Evolutionary conservation across 2,113 vertebrate species (phyloP), one percentile per base, ranked within the genome.

Genomic region (Henicopernis longicauda): DNA sequence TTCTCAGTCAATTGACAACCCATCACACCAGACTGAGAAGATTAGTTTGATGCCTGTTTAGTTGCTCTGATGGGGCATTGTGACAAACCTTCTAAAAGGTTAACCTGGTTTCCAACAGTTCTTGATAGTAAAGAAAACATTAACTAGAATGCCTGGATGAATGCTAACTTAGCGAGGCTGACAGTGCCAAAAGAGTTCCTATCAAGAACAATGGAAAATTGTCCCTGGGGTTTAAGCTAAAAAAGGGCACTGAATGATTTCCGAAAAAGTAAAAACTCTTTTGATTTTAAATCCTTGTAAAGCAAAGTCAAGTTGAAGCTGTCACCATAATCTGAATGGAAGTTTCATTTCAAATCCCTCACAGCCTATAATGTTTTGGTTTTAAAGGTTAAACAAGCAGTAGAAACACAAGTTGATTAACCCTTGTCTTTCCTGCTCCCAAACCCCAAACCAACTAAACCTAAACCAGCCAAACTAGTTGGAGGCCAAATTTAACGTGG

Each of bases 371-470:
- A 86, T 26, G 71, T 96, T 97, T 92, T 93, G 70, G 94, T 93
- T 97, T 93, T 93, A 96, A 98, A 98, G 97, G 97, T 98, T 98
- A 98, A 97, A 97, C 54, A 96, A 97, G 82, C 86, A 78, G 80
- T 54, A 88, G 77, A 84, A 89, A 83, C 77, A 91, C 88, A 82
- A 74, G 52, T 94, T 94, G 96, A 95, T 96, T 97, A 97, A 96
- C 92, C 61, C 86, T 82, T 93, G 19, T 95, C 81, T 86, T 89
- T 49, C 63, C 47, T 29, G 32, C 32, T 76, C n/a, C 65, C 52
- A 62, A 65, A 54, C 38, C 29, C 34, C 44, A 86, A 63, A 66
- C 42, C 65, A 63, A 11, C 26, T 55, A 32, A 89, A 78, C 45
- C 67, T 54, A 95, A 96, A 94, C 12, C 26, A 82, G 21, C 22